These are phyloP conservation scores for Trichosurus vulpecula DNA, from an alignment of 2,797 vertebrate genomes.

Conservation along the genomic window DNA sequence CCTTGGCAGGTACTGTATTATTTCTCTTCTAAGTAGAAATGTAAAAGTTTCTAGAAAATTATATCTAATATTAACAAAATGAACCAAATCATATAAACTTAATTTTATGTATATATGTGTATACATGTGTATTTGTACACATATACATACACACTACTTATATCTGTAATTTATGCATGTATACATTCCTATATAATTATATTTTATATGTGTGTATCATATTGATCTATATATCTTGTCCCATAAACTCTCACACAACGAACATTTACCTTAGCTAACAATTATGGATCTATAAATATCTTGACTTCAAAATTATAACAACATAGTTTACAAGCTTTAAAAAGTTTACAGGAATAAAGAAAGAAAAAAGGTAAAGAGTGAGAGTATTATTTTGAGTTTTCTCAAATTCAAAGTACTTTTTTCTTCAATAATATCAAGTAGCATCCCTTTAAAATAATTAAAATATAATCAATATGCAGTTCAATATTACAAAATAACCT, in stretches of 20 bases:
- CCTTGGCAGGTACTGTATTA: background rate
- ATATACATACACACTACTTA: background rate
- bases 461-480: background rate
- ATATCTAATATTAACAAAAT: background rate
- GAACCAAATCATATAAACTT: background rate
- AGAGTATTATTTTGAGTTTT: background rate
- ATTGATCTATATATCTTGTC: too few relatives aligned
- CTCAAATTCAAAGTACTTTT: background rate
- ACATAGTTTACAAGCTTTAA: too few relatives aligned
- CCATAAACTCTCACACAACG: too few relatives aligned
- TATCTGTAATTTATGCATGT: background rate
- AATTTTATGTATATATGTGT: background rate
- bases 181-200: background rate
- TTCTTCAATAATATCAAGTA: background rate
- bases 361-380: background rate
- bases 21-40: background rate
- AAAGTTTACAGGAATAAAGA: background rate
- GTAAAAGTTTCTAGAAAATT: background rate
- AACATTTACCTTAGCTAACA: too few relatives aligned
- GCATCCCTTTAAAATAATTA: background rate
- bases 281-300: too few relatives aligned
- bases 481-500: constrained; percentile 4
- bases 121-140: background rate
- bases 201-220: background rate
- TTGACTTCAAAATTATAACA: too few relatives aligned